These are phyloP conservation scores for Mormyrus hasselquistii DNA, from an alignment of 2,797 vertebrate genomes.

Conservation along the genomic window DNA sequence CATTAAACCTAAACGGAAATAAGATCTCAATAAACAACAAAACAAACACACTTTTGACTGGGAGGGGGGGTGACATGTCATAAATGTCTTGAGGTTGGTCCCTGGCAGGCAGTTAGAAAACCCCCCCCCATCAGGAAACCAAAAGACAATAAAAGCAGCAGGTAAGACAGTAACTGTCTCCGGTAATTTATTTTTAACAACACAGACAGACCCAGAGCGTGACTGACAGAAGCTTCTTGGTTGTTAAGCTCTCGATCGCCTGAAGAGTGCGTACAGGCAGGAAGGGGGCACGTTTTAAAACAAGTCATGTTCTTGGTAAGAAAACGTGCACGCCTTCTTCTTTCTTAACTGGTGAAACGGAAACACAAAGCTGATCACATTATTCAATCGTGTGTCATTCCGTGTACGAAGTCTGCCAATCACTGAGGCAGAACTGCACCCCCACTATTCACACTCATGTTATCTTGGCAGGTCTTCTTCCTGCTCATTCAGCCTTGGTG, in stretches of 20 bases:
- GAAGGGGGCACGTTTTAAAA: neutral
- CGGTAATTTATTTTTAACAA: slow-evolving; percentile 41
- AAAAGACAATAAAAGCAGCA: neutral
- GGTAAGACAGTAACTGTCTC: neutral
- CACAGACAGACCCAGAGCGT: slow-evolving; percentile 31
- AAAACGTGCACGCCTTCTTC: slow-evolving; percentile 21
- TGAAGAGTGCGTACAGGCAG: neutral
- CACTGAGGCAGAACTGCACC: neutral
- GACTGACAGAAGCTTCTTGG: slow-evolving; percentile 30
- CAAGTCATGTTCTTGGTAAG: slow-evolving; percentile 18
- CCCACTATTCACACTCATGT: neutral
- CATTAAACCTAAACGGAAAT: neutral
- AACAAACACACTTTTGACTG: neutral
- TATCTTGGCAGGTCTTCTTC: neutral
- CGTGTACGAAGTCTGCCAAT: neutral
- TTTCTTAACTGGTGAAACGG: slow-evolving; percentile 23
- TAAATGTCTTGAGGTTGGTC: neutral
- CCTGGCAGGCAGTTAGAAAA: neutral
- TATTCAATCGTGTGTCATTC: neutral
- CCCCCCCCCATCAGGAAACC: neutral
- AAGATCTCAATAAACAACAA: neutral
- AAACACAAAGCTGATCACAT: slow-evolving; percentile 19
- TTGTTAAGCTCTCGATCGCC: neutral
- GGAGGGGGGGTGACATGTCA: too few relatives aligned
- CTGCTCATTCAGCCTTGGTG: neutral